Conservation (phyloP, 2,888 invertebrate genomes). For the Ochlodes sylvanus region DNA sequence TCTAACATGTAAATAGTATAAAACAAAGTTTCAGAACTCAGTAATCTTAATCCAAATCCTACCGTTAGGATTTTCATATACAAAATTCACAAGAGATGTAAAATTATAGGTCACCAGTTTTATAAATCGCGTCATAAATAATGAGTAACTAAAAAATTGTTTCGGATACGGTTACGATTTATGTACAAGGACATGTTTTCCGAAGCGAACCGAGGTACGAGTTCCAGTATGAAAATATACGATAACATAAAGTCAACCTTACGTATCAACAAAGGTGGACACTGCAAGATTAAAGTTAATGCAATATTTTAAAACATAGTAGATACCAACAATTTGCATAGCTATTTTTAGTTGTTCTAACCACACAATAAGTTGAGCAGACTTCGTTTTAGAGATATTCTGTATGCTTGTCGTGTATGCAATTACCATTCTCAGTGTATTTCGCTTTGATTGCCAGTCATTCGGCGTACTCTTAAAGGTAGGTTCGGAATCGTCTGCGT, state of each 20-base stretch:
- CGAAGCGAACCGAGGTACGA: too few relatives aligned
- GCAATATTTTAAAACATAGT: neutral
- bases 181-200: too few relatives aligned
- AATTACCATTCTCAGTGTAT: constrained; percentile 61
- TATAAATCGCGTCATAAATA: too few relatives aligned
- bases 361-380: constrained; percentile 2
- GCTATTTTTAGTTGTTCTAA: constrained; percentile 1
- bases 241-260: too few relatives aligned
- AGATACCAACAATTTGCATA: neutral
- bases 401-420: constrained; percentile 52
- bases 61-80: too few relatives aligned
- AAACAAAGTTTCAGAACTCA: too few relatives aligned
- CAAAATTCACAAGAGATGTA: too few relatives aligned
- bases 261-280: neutral
- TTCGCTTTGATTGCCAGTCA: constrained; percentile 55
- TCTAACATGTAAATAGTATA: neutral
- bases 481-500: constrained; percentile 45
- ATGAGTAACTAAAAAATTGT: too few relatives aligned
- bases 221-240: neutral
- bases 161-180: too few relatives aligned
- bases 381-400: constrained; percentile 7
- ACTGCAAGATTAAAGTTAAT: neutral
- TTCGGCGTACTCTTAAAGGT: constrained; percentile 51
- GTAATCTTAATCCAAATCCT: too few relatives aligned
- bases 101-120: too few relatives aligned